Percentiles rank a stretch among this genome's conserved stretches.
Conservation (phyloP, 30 jellyfish, hydroid and myxozoan genomes). For the Clytia hemisphaerica region DNA sequence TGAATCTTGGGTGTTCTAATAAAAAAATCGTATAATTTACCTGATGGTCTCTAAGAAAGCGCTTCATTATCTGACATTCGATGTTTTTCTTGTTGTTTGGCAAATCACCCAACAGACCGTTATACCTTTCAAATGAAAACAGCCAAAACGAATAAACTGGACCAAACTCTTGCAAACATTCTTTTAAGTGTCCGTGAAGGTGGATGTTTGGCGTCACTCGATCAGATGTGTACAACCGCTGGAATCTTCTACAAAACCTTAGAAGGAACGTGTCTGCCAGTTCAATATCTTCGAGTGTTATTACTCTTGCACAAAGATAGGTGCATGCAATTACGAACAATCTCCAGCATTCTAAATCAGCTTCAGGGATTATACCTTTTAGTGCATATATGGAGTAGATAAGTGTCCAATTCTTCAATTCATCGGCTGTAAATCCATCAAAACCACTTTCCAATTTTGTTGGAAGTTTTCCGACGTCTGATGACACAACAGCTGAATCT, state of each 20-base stretch:
- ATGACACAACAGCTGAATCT: background rate
- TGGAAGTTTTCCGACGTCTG: background rate
- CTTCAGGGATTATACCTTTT: background rate
- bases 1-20: too few relatives aligned
- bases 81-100: background rate
- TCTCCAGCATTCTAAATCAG: background rate
- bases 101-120: background rate
- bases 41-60: background rate
- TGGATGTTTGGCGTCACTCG: conserved; percentile 8
- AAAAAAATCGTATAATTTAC: too few relatives aligned
- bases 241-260: background rate
- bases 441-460: background rate
- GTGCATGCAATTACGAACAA: background rate
- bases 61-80: background rate
- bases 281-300: background rate
- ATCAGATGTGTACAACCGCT: background rate
- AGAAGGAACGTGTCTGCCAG: background rate
- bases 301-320: background rate
- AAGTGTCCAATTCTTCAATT: conserved; percentile 5
- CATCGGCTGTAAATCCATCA: conserved; percentile 15
- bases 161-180: background rate
- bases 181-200: background rate
- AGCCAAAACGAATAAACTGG: background rate
- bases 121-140: conserved; percentile 3
- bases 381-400: background rate